Percentiles rank a stretch among this genome's conserved stretches.
Evolutionary conservation across 2,113 vertebrate species (phyloP).

Genomic region (Neomonachus schauinslandi): DNA sequence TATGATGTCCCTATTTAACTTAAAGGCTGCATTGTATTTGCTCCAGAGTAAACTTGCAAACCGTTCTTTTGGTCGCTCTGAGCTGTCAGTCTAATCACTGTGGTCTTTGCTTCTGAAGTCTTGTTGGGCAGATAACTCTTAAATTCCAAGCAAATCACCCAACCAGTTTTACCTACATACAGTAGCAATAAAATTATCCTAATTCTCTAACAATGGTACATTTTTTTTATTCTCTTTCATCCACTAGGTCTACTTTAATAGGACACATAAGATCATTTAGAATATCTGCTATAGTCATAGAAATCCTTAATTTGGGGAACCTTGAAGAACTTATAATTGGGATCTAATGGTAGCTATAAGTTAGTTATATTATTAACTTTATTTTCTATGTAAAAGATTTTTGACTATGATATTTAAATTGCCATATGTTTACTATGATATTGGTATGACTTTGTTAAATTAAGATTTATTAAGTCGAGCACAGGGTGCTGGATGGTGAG

Average conservation of each 20-base stretch:
- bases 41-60: neutral
- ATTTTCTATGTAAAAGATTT: neutral
- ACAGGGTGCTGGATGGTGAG: neutral
- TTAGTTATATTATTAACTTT: neutral
- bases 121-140: neutral
- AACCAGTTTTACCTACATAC: neutral
- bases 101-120: neutral
- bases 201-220: neutral
- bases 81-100: neutral
- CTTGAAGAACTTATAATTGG: neutral
- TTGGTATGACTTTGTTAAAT: neutral
- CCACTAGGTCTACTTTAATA: neutral
- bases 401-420: neutral
- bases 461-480: neutral
- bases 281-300: neutral
- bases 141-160: neutral
- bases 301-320: neutral
- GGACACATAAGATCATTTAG: neutral
- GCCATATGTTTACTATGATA: neutral
- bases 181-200: neutral
- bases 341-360: neutral
- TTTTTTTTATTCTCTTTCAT: neutral
- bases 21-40: neutral
- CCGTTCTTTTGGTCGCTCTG: neutral
- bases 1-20: neutral